A percentile compares a stretch with the other conserved stretches of the same genome.
Conservation (phyloP, 2,113 vertebrate genomes). For the Neogale vison region DNA sequence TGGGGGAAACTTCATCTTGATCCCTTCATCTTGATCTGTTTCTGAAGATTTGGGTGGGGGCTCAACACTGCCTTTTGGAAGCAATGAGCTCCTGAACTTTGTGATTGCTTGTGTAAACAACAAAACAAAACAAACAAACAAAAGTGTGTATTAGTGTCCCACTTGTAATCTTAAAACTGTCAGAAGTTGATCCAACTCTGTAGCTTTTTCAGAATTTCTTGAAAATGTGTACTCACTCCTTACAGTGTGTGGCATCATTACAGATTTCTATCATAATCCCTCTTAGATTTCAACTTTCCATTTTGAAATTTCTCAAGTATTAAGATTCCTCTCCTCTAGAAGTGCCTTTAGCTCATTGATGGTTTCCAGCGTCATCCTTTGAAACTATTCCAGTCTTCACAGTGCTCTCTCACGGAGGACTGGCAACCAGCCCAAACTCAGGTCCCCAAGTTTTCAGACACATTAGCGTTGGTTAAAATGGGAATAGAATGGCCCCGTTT, state of each 20-base stretch:
- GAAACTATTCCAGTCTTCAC: neutral
- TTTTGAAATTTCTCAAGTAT: neutral
- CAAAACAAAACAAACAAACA: neutral
- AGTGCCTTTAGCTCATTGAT: neutral
- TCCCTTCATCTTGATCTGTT: neutral
- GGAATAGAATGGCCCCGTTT: neutral
- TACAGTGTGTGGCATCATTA: neutral
- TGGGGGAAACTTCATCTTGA: neutral
- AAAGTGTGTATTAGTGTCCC: neutral
- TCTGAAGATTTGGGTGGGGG: neutral
- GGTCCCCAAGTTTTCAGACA: neutral
- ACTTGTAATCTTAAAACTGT: slow-evolving; percentile 20
- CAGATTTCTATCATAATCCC: neutral
- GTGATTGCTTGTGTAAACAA: neutral
- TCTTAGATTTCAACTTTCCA: neutral
- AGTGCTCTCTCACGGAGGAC: neutral
- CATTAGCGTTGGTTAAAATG: neutral
- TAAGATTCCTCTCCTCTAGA: neutral
- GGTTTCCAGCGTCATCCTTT: neutral
- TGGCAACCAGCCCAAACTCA: neutral
- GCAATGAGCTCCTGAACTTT: neutral
- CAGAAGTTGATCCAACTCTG: neutral
- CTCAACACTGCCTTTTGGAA: neutral
- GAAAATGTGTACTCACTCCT: neutral
- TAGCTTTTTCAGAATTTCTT: neutral